A percentile compares a stretch with the other conserved stretches of the same genome.
Evolutionary conservation across 2,797 vertebrate species (phyloP).

Genomic region (Mus spretus): DNA sequence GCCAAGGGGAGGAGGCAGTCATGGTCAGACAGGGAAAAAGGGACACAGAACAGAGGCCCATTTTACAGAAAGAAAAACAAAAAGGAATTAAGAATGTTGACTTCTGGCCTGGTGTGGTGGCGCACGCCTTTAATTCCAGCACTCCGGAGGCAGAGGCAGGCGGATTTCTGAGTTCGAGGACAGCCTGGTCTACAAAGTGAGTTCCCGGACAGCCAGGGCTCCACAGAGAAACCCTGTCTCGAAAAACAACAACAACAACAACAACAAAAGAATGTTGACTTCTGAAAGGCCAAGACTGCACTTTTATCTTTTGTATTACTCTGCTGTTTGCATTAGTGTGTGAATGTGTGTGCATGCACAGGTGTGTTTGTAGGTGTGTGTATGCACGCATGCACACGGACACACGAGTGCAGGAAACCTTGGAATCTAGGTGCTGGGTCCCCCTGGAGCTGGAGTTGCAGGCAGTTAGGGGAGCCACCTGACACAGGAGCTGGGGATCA

Average conservation of each 20-base stretch:
- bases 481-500: neutral
- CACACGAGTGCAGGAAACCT: neutral
- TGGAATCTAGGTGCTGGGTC: too few species aligned
- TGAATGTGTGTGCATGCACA: too few species aligned
- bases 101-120: neutral
- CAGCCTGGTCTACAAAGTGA: too few species aligned
- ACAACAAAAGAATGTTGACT: neutral
- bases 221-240: too few species aligned
- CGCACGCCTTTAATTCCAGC: too few species aligned
- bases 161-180: too few species aligned
- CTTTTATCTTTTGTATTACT: neutral
- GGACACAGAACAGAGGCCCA: accelerated
- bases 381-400: too few species aligned
- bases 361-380: too few species aligned
- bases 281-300: neutral
- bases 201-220: too few species aligned
- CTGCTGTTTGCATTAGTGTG: neutral
- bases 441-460: neutral
- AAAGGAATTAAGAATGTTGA: accelerated
- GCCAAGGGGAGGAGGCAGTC: accelerated
- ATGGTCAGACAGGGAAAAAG: accelerated
- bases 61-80: neutral
- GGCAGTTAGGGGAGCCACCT: neutral
- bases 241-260: too few species aligned
- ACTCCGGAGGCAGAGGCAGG: too few species aligned